Base-by-base conservation (phyloP, 2,888 invertebrate genomes). In the Epinotia brunnichana region DNA sequence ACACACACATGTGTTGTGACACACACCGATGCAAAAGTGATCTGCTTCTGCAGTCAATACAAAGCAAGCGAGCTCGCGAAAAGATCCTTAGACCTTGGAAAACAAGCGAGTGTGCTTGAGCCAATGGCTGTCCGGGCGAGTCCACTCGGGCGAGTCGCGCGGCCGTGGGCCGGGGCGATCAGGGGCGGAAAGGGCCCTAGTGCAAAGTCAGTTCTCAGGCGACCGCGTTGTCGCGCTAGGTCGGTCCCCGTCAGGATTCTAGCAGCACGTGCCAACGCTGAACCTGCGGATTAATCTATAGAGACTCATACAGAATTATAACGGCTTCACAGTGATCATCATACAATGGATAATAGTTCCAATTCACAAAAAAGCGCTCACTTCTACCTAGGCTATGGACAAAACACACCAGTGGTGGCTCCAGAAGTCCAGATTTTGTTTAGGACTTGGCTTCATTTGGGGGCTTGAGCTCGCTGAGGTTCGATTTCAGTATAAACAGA, bases 261-360 rank as follows among this genome's bases (percentile, higher is more conserved):
- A 98, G 95, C 75, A 99, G 91, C 48, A 98, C 96, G 89, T 99
- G 98, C 99, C 98, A 99, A 69, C 98, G 96, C 85, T 97, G 97
- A 74, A 98, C 96, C 92, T 98, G 96, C 1, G 35, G 57, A 39
- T 54, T 69, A 68, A 24, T 1, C 4, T 9, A 24, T 54, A n/a
- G 5, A n/a, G n/a, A 48, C 48, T 48, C 48, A 48, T 48, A 48
- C 48, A 48, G n/a, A 48, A 15, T 44, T 44, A 0, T 4, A 15
- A 44, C 15, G 3, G 44, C 44, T 44, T 44, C 3, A 44, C 15
- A 44, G 3, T 44, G 15, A 44, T 3, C 44, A 15, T 44, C 44
- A 44, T 24, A 13, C 4, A 13, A 4, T 44, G 44, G 44, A 41
- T 41, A 13, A 41, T 41, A 41, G 13, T 41, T 41, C 3, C 3